These are phyloP conservation scores for Hybos culiciformis DNA, from an alignment of 2,888 invertebrate species.

Conservation along the genomic window DNA sequence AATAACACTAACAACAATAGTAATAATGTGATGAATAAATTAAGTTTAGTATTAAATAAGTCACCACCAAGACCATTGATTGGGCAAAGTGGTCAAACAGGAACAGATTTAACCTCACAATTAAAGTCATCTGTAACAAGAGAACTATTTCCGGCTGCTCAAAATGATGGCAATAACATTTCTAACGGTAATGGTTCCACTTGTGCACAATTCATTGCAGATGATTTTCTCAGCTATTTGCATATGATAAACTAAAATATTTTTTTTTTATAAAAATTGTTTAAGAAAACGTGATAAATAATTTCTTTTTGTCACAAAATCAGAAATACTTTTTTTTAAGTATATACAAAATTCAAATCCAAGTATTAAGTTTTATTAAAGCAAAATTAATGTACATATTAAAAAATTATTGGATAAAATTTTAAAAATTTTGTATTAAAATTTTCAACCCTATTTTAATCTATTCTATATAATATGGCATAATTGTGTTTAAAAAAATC, in stretches of 20 bases:
- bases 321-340: too few species aligned
- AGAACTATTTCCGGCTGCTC: not conserved
- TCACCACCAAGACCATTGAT: not conserved
- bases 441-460: too few species aligned
- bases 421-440: too few species aligned
- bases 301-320: too few species aligned
- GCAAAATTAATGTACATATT: too few species aligned
- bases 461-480: too few species aligned
- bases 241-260: conserved; percentile 44
- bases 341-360: too few species aligned
- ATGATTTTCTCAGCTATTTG: conserved; percentile 47
- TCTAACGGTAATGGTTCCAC: conserved; percentile 6
- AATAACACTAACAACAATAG: not conserved
- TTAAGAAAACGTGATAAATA: not conserved
- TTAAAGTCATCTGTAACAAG: conserved; percentile 8
- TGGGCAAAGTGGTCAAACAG: conserved; percentile 8
- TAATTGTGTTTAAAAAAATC: too few species aligned
- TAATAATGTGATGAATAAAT: not conserved
- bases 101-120: conserved; percentile 7
- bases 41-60: not conserved
- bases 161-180: not conserved
- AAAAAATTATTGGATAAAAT: too few species aligned
- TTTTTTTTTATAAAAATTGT: too few species aligned
- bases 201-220: conserved; percentile 47
- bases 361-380: too few species aligned